A percentile compares a stretch with the other conserved stretches of the same genome.
phyloP scores from a whole-genome alignment of 2,797 vertebrate species.

The Sebastes taczanowskii region DNA sequence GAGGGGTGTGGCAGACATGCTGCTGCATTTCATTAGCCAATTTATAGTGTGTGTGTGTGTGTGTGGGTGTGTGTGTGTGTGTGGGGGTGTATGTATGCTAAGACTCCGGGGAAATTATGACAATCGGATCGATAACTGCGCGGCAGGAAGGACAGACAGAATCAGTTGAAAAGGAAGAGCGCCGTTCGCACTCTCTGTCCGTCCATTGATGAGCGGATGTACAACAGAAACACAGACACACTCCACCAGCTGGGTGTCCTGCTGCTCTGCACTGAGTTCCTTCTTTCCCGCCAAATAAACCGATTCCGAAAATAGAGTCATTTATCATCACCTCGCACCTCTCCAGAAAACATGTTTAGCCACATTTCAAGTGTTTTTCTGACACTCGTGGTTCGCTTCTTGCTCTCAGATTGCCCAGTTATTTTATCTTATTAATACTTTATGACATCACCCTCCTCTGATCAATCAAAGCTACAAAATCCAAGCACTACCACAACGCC shows the following conservation, averaged over 20 bases:
- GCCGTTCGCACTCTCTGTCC: not conserved
- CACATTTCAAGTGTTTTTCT: constrained; percentile 19
- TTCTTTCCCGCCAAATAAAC: constrained; percentile 40
- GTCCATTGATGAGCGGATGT: constrained; percentile 25
- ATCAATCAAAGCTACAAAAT: not conserved
- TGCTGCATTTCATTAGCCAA: constrained; percentile 61
- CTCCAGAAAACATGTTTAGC: constrained; percentile 11
- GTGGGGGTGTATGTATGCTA: not conserved
- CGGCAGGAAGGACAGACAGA: not conserved
- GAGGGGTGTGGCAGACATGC: constrained; percentile 56
- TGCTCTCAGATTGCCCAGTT: not conserved
- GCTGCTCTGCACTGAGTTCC: constrained; percentile 46
- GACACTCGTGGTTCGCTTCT: not conserved
- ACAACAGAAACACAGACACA: constrained; percentile 21
- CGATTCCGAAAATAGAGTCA: constrained; percentile 47
- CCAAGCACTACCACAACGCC: not conserved
- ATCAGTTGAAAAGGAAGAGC: not conserved
- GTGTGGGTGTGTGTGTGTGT: not conserved
- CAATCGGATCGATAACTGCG: constrained; percentile 12
- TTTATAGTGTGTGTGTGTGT: constrained; percentile 9
- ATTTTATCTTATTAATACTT: not conserved
- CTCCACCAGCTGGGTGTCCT: constrained; percentile 49
- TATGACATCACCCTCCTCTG: not conserved
- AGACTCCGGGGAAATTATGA: constrained; percentile 26
- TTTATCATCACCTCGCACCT: constrained; percentile 19